Conservation (phyloP, 2,113 vertebrate species). For the Brevimyrus niger region DNA sequence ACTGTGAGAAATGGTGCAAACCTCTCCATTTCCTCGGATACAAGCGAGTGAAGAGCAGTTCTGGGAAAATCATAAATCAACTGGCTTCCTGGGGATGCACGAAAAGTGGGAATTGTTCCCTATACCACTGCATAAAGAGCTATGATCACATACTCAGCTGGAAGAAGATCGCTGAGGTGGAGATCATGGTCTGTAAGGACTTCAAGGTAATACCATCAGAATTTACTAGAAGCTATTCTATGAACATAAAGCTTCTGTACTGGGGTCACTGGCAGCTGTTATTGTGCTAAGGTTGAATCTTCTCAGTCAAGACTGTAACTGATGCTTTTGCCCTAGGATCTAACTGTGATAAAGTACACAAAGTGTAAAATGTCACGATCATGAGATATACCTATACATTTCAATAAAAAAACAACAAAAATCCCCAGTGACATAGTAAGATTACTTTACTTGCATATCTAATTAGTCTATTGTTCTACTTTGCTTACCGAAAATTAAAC, state of each 20-base stretch:
- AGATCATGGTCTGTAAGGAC: background rate
- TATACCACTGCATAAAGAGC: background rate
- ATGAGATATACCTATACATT: background rate
- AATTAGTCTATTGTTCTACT: background rate
- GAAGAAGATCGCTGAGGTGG: conserved; percentile 5
- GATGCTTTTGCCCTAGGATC: background rate
- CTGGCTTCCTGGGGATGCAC: background rate
- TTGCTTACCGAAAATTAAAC: background rate
- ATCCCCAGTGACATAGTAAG: background rate
- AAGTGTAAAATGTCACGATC: background rate
- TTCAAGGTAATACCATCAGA: background rate
- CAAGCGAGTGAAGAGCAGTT: background rate
- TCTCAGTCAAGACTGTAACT: background rate
- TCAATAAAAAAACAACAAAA: background rate
- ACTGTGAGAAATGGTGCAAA: conserved; percentile 6
- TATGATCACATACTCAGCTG: conserved; percentile 6
- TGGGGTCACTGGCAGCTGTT: background rate
- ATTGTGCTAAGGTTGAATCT: background rate
- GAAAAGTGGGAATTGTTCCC: background rate
- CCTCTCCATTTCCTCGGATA: background rate
- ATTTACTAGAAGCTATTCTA: conserved; percentile 12
- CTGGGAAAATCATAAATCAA: background rate
- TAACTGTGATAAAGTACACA: background rate
- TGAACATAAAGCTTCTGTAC: background rate
- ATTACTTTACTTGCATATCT: background rate